Percentiles rank a stretch among this genome's conserved stretches.
Conservation (phyloP, 2,113 vertebrate genomes). For the Rhea pennata region DNA sequence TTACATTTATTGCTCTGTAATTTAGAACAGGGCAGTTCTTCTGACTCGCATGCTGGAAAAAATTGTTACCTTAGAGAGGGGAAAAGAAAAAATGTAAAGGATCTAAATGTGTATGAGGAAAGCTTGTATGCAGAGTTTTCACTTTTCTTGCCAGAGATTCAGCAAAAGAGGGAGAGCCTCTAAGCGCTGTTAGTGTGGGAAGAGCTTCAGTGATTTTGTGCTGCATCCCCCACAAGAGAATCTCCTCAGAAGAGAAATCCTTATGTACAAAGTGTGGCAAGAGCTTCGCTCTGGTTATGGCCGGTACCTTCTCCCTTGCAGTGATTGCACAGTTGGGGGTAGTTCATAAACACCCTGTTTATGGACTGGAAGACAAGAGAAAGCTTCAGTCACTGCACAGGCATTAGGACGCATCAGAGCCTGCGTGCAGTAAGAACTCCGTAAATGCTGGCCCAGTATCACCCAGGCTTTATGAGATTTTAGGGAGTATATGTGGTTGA, state of each 20-base stretch:
- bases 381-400: neutral
- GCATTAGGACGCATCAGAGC: neutral
- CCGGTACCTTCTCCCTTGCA: neutral
- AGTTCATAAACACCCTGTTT: neutral
- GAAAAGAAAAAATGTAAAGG: too few species aligned
- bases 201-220: neutral
- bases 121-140: neutral
- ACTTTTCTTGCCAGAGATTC: neutral
- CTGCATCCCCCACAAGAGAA: accelerated
- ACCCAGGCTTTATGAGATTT: accelerated
- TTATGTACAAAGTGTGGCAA: neutral
- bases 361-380: neutral
- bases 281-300: neutral
- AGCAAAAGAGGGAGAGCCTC: neutral
- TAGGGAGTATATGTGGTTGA: accelerated
- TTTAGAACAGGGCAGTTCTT: neutral
- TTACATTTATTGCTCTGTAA: neutral
- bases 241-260: neutral
- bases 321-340: accelerated
- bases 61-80: neutral
- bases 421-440: accelerated
- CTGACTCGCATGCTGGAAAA: neutral
- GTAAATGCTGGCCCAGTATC: neutral
- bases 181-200: neutral
- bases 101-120: neutral